Evolutionary conservation across 2,113 vertebrate species (phyloP), one percentile per base, ranked within the genome.

Genomic region (Tauraco erythrolophus): DNA sequence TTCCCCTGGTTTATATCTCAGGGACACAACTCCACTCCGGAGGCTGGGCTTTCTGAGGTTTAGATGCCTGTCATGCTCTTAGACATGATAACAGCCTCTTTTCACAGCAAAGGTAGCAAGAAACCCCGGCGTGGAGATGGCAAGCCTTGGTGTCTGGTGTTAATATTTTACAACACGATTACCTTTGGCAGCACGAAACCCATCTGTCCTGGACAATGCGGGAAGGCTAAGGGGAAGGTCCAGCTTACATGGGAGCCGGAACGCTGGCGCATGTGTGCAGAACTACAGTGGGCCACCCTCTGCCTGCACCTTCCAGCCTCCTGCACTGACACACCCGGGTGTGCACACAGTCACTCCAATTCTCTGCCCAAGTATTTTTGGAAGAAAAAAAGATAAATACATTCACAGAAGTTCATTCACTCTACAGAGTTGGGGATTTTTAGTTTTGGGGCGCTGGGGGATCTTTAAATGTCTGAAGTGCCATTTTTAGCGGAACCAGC

Each of bases 181-280:
- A 61, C 14, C 17, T 48, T 60, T 1, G 1, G 31, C 24, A 81
- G 62, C 17, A 9, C 17, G 10, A 66, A 81, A 56, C 21, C 5
- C 2, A 0, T 17, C 65, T 62, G 57, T 35, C 41, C 19, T 35
- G 30, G 11, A 10, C 6, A 45, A 37, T 1, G 0, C 2, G 2
- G 31, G 56, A 64, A 51, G 19, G 37, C 37, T 68, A 23, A 33
- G 21, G 48, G 31, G 19, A 70, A 56, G 16, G 35, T 51, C 48
- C 2, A 4, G 23, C 24, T 54, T 65, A 9, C 5, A 3, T 6
- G 25, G 57, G 33, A 93, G 33, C 7, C 6, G 39, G 37, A 65
- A 19, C 0, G 0, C 5, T 58, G 51, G 27, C n/a, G 30, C 3
- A 0, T 5, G 2, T 14, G 18, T 41, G 60, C 53, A 48, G 50